These are phyloP conservation scores for Tautogolabrus adspersus DNA, from an alignment of 2,113 vertebrate genomes.

Conservation along the genomic window DNA sequence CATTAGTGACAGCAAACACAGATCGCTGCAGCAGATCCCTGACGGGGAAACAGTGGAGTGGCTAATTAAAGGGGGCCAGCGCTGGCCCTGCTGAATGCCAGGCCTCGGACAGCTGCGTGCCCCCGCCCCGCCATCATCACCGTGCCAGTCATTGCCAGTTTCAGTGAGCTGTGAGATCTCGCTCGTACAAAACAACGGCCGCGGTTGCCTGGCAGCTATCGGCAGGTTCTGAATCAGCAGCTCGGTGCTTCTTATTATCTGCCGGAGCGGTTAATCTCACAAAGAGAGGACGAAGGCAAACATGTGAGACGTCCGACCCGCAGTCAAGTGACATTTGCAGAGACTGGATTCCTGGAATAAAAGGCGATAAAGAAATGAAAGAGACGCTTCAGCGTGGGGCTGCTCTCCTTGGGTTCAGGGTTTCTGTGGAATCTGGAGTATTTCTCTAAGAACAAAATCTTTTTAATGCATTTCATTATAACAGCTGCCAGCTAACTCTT, in stretches of 20 bases:
- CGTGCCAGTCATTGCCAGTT: slow-evolving; percentile 49
- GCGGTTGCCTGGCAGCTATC: slow-evolving; percentile 78
- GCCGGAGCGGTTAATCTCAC: slow-evolving; percentile 57
- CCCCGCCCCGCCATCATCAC: not conserved
- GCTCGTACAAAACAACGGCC: slow-evolving; percentile 11
- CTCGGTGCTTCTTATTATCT: slow-evolving; percentile 60
- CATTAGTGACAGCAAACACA: slow-evolving; percentile 91
- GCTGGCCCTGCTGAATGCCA: slow-evolving; percentile 80
- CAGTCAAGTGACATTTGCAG: slow-evolving; percentile 64
- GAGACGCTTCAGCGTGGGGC: not conserved
- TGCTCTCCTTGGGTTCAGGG: not conserved
- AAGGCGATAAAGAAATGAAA: slow-evolving; percentile 44
- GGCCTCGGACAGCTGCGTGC: slow-evolving; percentile 85
- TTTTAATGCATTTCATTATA: not conserved
- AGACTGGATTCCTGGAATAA: slow-evolving; percentile 57
- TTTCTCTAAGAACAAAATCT: not conserved
- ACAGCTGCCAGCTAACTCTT: not conserved
- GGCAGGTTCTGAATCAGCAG: slow-evolving; percentile 46
- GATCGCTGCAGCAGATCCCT: slow-evolving; percentile 87
- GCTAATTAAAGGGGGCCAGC: slow-evolving; percentile 88
- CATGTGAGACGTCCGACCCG: slow-evolving; percentile 20
- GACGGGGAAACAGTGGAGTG: slow-evolving; percentile 85
- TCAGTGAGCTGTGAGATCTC: slow-evolving; percentile 21
- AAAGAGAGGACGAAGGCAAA: slow-evolving; percentile 43
- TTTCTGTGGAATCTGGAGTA: not conserved